A percentile compares a stretch with the other conserved stretches of the same genome.
These are phyloP conservation scores for Alcedo atthis DNA, from an alignment of 2,797 vertebrate species.

Conservation along the genomic window DNA sequence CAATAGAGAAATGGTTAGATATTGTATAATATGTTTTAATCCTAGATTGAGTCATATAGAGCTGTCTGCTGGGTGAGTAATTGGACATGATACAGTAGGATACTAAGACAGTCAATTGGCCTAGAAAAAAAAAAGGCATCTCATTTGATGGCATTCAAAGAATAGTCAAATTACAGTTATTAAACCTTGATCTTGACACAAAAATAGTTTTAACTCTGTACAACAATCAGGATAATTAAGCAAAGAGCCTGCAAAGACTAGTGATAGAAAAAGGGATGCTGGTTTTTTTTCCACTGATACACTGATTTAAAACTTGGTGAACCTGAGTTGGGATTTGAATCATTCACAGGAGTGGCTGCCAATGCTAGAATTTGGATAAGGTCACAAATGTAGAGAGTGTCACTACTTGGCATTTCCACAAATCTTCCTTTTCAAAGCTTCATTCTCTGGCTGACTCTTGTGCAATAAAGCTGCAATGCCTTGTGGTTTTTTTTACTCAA, in stretches of 20 bases:
- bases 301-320: constrained; percentile 39
- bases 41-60: background rate
- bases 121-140: background rate
- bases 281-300: constrained; percentile 37
- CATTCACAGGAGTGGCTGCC: background rate
- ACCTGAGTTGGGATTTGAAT: background rate
- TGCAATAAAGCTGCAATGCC: background rate
- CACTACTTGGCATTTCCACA: constrained; percentile 31
- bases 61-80: background rate
- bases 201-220: constrained; percentile 21
- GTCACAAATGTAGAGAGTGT: constrained; percentile 7
- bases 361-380: constrained; percentile 34
- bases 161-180: constrained; percentile 26
- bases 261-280: background rate
- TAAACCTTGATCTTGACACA: constrained; percentile 27
- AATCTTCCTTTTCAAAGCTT: background rate
- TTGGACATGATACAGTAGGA: background rate
- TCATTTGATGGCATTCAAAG: background rate
- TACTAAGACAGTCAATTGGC: background rate
- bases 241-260: background rate
- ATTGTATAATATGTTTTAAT: background rate
- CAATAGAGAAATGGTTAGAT: background rate
- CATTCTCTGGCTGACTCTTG: constrained; percentile 1
- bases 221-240: constrained; percentile 24
- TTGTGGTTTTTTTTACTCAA: constrained; percentile 24